Percentiles rank a stretch among this genome's conserved stretches.
Evolutionary conservation across 2,113 vertebrate genomes (phyloP).

Genomic region (Pterophyllum scalare): DNA sequence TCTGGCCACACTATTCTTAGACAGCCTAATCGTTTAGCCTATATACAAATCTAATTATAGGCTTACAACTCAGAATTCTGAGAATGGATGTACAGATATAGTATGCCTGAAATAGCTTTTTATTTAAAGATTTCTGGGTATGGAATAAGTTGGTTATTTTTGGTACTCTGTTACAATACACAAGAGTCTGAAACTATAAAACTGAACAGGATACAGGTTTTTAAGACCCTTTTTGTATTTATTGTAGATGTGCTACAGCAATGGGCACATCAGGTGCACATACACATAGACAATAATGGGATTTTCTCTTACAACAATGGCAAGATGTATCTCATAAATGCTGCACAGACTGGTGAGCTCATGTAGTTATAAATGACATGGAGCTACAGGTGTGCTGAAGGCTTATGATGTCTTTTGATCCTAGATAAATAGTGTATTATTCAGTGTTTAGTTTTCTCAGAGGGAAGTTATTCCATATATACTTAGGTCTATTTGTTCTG

Average conservation of each 20-base stretch:
- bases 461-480: background rate
- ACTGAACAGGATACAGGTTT: background rate
- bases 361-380: background rate
- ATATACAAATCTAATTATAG: slow-evolving; percentile 67
- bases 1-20: slow-evolving; percentile 62
- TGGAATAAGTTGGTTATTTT: slow-evolving; percentile 18
- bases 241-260: background rate
- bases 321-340: background rate
- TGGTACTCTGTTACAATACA: slow-evolving; percentile 24
- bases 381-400: background rate
- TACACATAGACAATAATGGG: background rate
- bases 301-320: background rate
- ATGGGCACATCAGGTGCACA: background rate
- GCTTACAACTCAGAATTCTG: slow-evolving; percentile 57
- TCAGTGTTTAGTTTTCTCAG: background rate
- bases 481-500: background rate
- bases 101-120: slow-evolving; percentile 40
- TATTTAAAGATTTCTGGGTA: slow-evolving; percentile 33
- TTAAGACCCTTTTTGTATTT: background rate
- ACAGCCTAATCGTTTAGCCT: slow-evolving; percentile 47
- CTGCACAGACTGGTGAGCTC: background rate
- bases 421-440: slow-evolving; percentile 9
- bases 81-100: slow-evolving; percentile 53
- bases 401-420: slow-evolving; percentile 24
- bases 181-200: slow-evolving; percentile 1